Base-by-base conservation (phyloP, 1,140 invertebrate species). In the Trinorchestia longiramus region DNA sequence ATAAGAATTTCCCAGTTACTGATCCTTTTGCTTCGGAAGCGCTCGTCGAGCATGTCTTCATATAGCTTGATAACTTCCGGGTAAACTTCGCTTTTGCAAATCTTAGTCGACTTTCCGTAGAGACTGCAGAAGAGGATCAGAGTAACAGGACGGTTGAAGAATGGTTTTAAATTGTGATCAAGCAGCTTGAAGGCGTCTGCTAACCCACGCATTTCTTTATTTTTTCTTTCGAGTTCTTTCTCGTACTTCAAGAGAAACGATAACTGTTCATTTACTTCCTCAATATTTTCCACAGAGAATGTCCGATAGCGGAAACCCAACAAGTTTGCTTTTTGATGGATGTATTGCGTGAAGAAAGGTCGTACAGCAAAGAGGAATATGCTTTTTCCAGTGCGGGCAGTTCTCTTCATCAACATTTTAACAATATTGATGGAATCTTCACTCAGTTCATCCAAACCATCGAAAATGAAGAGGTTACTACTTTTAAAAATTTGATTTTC, bases 381-480 rank as follows among this genome's bases (percentile, higher is more conserved):
- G 41, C 41, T 92, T 28, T 92, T 92, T 44, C 43, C 90, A 42
- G 6, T 47, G 11, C 62, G 62, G 28, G 40, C 92, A 40, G 92
- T 94, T 44, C 92, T 6, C 44, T 45, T 40, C 92, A 94, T 42
- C 43, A 45, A 36, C 43, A 15, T 45, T 47, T 94, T 11, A 6
- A 94, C 92, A 40, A 45, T 94, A 19, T 45, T 8, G 0, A 94
- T 94, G 44, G 41, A 94, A 43, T 94, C 19, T 43, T 47, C 44
- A 45, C 11, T 47, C 43, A 94, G 92, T 94, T 94, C 92, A 40
- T 94, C 92, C 36, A 94, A 40, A 17, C 92, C 92, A 47, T 94
- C 92, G 92, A 94, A 94, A 47, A 94, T 94, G 92, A 94, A 94
- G 11, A 94, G 44, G 40, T 94, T 94, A n/a, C 44, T 44, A 40